Percentiles rank a stretch among this genome's conserved stretches.
Conservation (phyloP, 2,888 invertebrate genomes). For the Nomada fabriciana region DNA sequence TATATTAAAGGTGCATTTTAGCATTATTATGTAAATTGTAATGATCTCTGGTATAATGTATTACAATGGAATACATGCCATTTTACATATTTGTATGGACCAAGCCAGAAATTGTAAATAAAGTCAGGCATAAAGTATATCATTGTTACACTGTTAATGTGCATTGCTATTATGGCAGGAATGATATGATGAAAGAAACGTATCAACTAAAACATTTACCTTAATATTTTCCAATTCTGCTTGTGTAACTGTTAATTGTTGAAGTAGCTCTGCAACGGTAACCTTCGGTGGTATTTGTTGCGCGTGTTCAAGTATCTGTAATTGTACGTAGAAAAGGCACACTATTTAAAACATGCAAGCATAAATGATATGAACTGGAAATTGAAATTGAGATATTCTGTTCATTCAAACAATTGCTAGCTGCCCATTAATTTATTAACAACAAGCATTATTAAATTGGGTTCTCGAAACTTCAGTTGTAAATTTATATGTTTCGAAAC, state of each 20-base stretch:
- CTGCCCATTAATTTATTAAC: too few species aligned
- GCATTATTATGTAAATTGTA: constrained; percentile 7
- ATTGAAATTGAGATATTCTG: too few species aligned
- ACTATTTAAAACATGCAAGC: background rate
- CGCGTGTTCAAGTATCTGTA: constrained; percentile 76
- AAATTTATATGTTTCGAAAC: too few species aligned
- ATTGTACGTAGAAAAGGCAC: constrained; percentile 8
- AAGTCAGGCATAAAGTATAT: constrained; percentile 33
- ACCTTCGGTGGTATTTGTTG: constrained; percentile 87
- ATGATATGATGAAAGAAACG: constrained; percentile 2
- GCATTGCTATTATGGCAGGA: constrained; percentile 22
- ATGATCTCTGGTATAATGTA: constrained; percentile 19
- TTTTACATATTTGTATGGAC: constrained; percentile 14
- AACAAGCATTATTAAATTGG: too few species aligned
- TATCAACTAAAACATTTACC: constrained; percentile 86
- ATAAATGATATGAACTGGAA: background rate
- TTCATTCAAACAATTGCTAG: too few species aligned
- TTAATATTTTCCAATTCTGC: constrained; percentile 94
- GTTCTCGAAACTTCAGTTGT: too few species aligned
- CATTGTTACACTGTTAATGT: constrained; percentile 30
- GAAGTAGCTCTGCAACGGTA: constrained; percentile 92
- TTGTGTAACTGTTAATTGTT: constrained; percentile 93
- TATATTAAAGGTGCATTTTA: constrained; percentile 7
- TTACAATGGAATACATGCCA: constrained; percentile 37
- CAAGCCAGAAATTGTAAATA: constrained; percentile 26